phyloP scores from a whole-genome alignment of 2,888 invertebrate genomes.

The Protula sp. region DNA sequence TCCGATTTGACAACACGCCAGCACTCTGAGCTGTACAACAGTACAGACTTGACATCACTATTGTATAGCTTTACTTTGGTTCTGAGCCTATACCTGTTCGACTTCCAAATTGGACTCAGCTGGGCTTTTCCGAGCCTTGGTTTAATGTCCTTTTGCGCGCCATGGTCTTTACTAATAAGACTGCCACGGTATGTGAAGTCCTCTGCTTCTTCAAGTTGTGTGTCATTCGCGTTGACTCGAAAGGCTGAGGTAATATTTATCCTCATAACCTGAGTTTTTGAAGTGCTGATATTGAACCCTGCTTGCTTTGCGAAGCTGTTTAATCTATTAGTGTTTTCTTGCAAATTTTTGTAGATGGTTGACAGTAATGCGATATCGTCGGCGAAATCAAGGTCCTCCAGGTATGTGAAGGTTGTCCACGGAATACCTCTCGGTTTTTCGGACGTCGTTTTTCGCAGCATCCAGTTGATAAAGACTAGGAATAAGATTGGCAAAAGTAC shows the following conservation, averaged over 20 bases:
- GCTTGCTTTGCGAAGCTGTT: background rate
- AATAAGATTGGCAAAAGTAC: slow-evolving; percentile 8
- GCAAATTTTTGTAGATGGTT: background rate
- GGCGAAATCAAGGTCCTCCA: slow-evolving; percentile 11
- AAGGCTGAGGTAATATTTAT: background rate
- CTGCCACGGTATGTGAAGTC: too few species aligned
- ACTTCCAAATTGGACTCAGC: too few species aligned
- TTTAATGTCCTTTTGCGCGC: background rate
- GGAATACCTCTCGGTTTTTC: slow-evolving; percentile 5
- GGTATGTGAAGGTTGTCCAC: too few species aligned
- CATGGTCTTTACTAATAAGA: too few species aligned
- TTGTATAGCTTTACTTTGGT: too few species aligned
- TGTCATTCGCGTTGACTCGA: background rate
- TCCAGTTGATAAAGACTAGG: slow-evolving; percentile 7
- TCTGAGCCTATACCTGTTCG: too few species aligned
- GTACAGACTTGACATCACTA: too few species aligned
- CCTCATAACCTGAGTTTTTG: slow-evolving; percentile 2
- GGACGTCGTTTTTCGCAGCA: slow-evolving; percentile 9
- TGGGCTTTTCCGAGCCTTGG: too few species aligned
- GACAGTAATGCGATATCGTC: slow-evolving; percentile 8
- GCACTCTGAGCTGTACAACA: too few species aligned
- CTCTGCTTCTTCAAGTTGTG: background rate
- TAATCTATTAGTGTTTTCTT: background rate
- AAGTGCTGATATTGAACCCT: background rate
- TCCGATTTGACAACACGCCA: too few species aligned